Evolutionary conservation across 2,113 vertebrate genomes (phyloP).

Genomic region (Hippocampus abdominalis): DNA sequence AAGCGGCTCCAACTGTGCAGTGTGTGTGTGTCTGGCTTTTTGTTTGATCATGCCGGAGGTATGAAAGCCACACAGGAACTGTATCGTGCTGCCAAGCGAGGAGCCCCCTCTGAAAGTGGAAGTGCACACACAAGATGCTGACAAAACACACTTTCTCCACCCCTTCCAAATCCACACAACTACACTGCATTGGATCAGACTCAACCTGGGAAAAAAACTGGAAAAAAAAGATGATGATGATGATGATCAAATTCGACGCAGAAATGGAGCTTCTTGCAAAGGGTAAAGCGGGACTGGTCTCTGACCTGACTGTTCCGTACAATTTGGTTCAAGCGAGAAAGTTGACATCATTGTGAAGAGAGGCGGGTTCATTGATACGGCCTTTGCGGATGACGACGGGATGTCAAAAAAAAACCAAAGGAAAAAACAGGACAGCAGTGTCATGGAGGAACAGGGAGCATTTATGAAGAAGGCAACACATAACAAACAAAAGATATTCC

Average conservation of each 20-base stretch:
- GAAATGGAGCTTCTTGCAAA: neutral
- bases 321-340: neutral
- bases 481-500: no score
- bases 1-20: conserved; percentile 64
- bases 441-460: no score
- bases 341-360: no score
- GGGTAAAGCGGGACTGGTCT: neutral
- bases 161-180: neutral
- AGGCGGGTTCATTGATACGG: no score
- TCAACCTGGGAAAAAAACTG: neutral
- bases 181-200: neutral
- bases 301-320: neutral
- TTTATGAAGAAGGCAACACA: no score
- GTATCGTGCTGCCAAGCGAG: conserved; percentile 52
- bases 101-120: conserved; percentile 17
- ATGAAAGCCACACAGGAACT: conserved; percentile 49
- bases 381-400: no score
- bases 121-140: conserved; percentile 10
- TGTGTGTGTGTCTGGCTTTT: conserved; percentile 7
- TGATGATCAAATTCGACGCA: neutral
- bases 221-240: neutral
- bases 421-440: no score
- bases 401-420: no score
- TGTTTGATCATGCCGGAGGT: conserved; percentile 40
- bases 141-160: conserved; percentile 1